These are phyloP conservation scores for Cyprinella venusta DNA, from an alignment of 2,797 vertebrate genomes.

Conservation along the genomic window DNA sequence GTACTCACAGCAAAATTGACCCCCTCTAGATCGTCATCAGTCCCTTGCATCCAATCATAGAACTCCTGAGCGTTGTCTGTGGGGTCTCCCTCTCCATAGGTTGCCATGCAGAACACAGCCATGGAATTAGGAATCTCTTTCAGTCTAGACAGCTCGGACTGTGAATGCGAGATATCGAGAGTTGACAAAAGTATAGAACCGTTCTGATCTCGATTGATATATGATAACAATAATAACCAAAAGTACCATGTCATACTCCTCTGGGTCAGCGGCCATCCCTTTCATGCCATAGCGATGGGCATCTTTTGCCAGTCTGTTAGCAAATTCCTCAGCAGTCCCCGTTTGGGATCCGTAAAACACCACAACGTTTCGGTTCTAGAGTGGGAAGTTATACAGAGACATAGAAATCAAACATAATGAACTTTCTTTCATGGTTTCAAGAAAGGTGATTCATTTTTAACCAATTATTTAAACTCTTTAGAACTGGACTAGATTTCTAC, in stretches of 20 bases:
- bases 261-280: slow-evolving; percentile 84
- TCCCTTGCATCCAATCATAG: slow-evolving; percentile 85
- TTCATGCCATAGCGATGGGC: slow-evolving; percentile 84
- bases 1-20: slow-evolving; percentile 81
- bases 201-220: slow-evolving; percentile 3
- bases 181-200: neutral
- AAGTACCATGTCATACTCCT: slow-evolving; percentile 86
- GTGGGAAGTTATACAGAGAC: neutral
- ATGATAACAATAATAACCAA: neutral
- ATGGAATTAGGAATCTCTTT: slow-evolving; percentile 82
- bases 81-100: slow-evolving; percentile 85
- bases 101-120: slow-evolving; percentile 87
- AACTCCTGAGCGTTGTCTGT: slow-evolving; percentile 87
- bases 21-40: slow-evolving; percentile 77
- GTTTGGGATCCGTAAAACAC: slow-evolving; percentile 89
- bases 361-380: slow-evolving; percentile 80
- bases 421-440: neutral
- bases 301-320: slow-evolving; percentile 83
- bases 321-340: slow-evolving; percentile 85
- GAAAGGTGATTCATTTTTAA: too few species aligned
- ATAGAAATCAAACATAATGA: neutral
- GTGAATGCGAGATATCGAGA: neutral
- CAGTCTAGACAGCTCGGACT: slow-evolving; percentile 82
- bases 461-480: neutral
- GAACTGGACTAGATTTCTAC: neutral